Percentiles rank a stretch among this genome's conserved stretches.
Conservation (phyloP, 2,113 vertebrate species). For the Pterocles burchelli region DNA sequence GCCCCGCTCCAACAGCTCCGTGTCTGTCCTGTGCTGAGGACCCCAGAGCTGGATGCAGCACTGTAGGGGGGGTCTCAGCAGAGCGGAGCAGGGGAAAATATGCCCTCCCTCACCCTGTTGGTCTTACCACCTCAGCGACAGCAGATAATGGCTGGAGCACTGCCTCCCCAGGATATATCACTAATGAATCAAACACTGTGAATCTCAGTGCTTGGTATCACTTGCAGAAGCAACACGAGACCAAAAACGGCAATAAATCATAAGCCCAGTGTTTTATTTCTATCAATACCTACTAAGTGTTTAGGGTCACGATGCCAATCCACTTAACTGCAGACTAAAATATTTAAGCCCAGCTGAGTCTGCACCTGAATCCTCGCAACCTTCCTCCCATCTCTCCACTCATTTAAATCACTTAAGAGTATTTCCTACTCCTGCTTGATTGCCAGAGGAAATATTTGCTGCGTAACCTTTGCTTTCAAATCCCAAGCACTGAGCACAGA, state of each 20-base stretch:
- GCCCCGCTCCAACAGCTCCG: too few species aligned
- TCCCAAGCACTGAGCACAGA: not conserved
- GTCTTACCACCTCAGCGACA: not conserved
- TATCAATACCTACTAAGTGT: not conserved
- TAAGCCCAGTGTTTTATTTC: not conserved
- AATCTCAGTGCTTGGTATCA: not conserved
- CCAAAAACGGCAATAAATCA: not conserved
- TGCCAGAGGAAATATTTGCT: not conserved
- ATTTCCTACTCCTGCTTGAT: not conserved
- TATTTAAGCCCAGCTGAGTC: conserved; percentile 1
- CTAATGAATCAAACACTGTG: rapidly evolving
- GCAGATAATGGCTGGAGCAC: not conserved
- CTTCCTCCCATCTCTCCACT: not conserved
- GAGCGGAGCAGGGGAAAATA: rapidly evolving
- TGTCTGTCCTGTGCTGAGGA: too few species aligned
- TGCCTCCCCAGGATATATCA: not conserved
- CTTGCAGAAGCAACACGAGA: not conserved
- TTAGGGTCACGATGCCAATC: not conserved
- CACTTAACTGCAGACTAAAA: not conserved
- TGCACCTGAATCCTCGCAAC: not conserved
- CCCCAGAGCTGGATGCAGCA: too few species aligned
- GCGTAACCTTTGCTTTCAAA: not conserved
- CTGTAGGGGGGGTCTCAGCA: not conserved
- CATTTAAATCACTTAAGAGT: not conserved
- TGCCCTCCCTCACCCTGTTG: rapidly evolving